Percentiles rank a stretch among this genome's conserved stretches.
Conservation (phyloP, 2,888 invertebrate genomes). For the Portevinia maculata region DNA sequence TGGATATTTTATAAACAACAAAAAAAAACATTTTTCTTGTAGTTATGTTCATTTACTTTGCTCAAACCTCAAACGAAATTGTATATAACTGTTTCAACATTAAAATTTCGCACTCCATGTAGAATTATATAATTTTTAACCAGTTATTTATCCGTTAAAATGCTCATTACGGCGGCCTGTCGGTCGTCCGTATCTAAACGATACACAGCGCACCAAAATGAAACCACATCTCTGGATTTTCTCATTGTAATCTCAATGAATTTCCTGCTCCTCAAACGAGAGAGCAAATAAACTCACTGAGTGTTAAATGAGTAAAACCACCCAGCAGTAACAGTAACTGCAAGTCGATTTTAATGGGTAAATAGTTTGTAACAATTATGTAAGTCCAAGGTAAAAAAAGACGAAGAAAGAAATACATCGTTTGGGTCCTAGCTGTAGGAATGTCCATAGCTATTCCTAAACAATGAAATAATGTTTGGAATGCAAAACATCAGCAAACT, state of each 20-base stretch:
- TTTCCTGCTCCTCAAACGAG: slow-evolving; percentile 59
- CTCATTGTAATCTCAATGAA: slow-evolving; percentile 73
- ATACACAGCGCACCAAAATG: slow-evolving; percentile 2
- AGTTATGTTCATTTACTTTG: slow-evolving; percentile 83
- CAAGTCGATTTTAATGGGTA: slow-evolving; percentile 74
- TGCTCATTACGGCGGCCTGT: slow-evolving; percentile 19
- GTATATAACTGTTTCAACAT: slow-evolving; percentile 55
- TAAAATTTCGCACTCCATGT: slow-evolving; percentile 57
- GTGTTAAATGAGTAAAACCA: slow-evolving; percentile 69
- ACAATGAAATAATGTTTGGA: slow-evolving; percentile 75
- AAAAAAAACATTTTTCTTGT: slow-evolving; percentile 74
- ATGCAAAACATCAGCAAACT: slow-evolving; percentile 16
- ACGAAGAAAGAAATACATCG: slow-evolving; percentile 76
- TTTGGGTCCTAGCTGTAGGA: slow-evolving; percentile 82
- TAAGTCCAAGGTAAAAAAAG: slow-evolving; percentile 61
- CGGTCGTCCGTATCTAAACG: slow-evolving; percentile 8
- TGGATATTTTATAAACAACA: slow-evolving; percentile 67
- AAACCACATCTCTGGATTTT: slow-evolving; percentile 48
- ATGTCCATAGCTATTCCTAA: slow-evolving; percentile 83
- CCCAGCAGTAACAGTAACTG: slow-evolving; percentile 8
- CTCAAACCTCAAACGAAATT: slow-evolving; percentile 81
- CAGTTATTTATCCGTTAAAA: slow-evolving; percentile 77
- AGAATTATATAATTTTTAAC: slow-evolving; percentile 75
- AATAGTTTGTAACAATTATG: slow-evolving; percentile 76
- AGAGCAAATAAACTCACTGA: slow-evolving; percentile 70